Base-by-base conservation (phyloP, 1,140 invertebrate genomes). In the Heliconius melpomene region DNA sequence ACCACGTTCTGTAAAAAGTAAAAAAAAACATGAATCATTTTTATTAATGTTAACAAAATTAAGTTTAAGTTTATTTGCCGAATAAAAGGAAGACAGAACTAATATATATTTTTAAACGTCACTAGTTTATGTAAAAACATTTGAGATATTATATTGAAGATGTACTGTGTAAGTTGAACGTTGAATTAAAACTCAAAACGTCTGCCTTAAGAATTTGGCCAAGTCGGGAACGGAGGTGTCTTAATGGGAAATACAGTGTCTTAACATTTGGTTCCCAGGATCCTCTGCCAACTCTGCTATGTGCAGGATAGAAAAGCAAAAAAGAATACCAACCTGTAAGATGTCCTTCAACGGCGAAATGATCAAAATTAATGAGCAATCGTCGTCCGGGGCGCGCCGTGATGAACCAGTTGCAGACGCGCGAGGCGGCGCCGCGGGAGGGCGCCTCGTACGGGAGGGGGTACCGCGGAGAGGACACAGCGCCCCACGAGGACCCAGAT, bases 401-500 rank as follows among this genome's bases (percentile, higher is more conserved):
- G 88, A 99, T 97, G 89, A 97, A 98, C 98, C 98, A 99, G 94
- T 99, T 98, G 94, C 98, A 99, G 38, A 97, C 97, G 89, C 97
- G 97, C 80, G 97, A 97, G 9, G 97, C 97, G 79, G 96, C 95
- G 74, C 97, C 96, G 82, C 95, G 95, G 9, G 96, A 94, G 0
- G 97, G 97, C 40, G 97, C 96, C 83, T 98, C 97, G 93, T 99
- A 99, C 75, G 97, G 97, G 16, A 96, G 95, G 50, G 98, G 98
- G 95, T 97, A 98, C 87, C 97, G 97, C 78, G 98, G 98, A 79
- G 97, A 98, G n/a, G 98, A 96, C 81, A 98, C 97, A 79, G 97
- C 95, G 57, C 98, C 98, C 84, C 97, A 98, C 88, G 98, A 96
- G 82, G 96, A 95, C 79, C 97, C 97, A 73, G 97, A 98, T 88